Evolutionary conservation across 1,140 invertebrate species (phyloP).

Genomic region (Drosophila sproati): DNA sequence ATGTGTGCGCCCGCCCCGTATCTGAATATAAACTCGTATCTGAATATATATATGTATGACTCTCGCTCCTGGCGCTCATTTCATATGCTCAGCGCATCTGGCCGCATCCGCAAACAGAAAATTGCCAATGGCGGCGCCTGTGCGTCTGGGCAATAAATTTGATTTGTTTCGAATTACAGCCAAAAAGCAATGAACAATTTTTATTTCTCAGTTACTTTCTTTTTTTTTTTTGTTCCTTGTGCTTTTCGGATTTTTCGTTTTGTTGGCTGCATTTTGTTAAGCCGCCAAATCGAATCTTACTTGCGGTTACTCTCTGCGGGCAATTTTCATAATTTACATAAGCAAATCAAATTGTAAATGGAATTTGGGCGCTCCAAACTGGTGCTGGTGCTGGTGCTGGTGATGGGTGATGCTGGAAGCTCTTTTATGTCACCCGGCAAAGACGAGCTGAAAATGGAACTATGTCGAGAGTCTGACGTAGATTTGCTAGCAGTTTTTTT

Average conservation of each 20-base stretch:
- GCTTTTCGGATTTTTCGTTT: constrained; percentile 5
- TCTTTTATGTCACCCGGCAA: constrained; percentile 30
- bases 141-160: constrained; percentile 81
- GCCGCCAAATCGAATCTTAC: constrained; percentile 75
- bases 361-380: constrained; percentile 50
- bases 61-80: constrained; percentile 53
- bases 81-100: constrained; percentile 80
- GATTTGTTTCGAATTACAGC: constrained; percentile 82
- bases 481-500: constrained; percentile 48
- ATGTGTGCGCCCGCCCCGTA: constrained; percentile 62
- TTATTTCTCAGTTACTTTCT: constrained; percentile 31
- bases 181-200: constrained; percentile 71
- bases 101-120: constrained; percentile 66
- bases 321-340: constrained; percentile 81
- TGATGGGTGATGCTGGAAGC: background rate
- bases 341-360: constrained; percentile 80
- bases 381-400: background rate
- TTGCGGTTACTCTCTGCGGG: constrained; percentile 75
- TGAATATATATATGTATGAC: background rate
- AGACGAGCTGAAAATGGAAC: constrained; percentile 52
- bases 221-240: constrained; percentile 18
- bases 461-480: constrained; percentile 76
- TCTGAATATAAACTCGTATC: constrained; percentile 18
- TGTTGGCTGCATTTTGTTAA: constrained; percentile 61
- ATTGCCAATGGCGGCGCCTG: constrained; percentile 75